Evolutionary conservation across 92 coral and sea anemone species (phyloP), one percentile per base, ranked within the genome.

Genomic region (Porites lobata): DNA sequence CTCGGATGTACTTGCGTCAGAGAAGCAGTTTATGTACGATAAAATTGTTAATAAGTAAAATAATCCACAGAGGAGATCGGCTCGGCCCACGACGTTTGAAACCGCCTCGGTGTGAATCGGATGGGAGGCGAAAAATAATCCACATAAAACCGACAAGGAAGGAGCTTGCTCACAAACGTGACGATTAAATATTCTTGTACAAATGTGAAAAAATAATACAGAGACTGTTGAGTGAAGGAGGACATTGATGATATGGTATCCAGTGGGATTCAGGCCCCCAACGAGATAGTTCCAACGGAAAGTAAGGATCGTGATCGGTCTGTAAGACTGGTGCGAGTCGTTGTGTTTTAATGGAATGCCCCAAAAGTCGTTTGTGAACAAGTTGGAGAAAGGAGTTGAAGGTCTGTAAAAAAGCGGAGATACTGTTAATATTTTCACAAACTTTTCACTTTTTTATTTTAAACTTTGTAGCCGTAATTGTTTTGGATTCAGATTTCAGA

Each of bases 51-150:
- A 84, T 9, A 96, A 69, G 69, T 86, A 96, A 72, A 96, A 96
- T 1, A 90, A 29, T 11, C 87, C 96, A 58, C 95, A 92, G 1
- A 94, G 91, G 7, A 94, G 18, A 17, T 96, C 98, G 0, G 98
- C 98, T 26, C 98, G 90, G 6, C 98, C 98, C 1, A 94, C 96
- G 29, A 90, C 82, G 69, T 86, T 92, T 9, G 96, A 69, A 11
- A 96, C 97, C 26, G 98, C 98, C 75, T 96, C 98, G 1, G 97
- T 90, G 86, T 96, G 98, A 56, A 96, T 88, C 9, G 98, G 98
- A 86, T 96, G 98, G 29, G 85, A 80, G 1, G 96, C 94, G 61
- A 96, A 96, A 69, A 92, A 19, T 32, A 92, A 64, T 50, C 94
- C 91, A 65, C 96, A 89, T 50, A 96, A 76, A 24, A 87, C 72